These are phyloP conservation scores for Oncorhynchus tshawytscha DNA, from an alignment of 2,113 vertebrate species.

Conservation along the genomic window DNA sequence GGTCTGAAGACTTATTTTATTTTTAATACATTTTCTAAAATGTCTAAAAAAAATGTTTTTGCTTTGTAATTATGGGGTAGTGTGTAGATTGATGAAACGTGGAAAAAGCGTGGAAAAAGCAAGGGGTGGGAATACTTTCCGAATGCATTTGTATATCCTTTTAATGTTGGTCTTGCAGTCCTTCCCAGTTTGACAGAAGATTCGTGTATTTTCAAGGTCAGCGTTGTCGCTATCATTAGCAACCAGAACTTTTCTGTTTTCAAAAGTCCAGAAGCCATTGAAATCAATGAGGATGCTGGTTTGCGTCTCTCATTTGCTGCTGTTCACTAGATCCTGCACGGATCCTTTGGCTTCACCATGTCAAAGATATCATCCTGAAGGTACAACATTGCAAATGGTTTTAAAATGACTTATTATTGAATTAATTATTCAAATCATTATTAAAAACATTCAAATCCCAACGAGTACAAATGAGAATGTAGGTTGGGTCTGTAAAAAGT, in stretches of 20 bases:
- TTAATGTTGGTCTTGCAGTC: not conserved
- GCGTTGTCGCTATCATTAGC: constrained; percentile 79
- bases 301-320: constrained; percentile 95
- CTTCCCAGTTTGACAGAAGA: not conserved
- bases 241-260: constrained; percentile 96
- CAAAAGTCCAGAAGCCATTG: constrained; percentile 98
- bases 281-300: constrained; percentile 96
- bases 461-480: not conserved
- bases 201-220: constrained; percentile 86
- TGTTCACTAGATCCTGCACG: constrained; percentile 95
- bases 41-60: too few species aligned
- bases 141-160: not conserved
- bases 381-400: constrained; percentile 8
- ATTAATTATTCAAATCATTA: too few species aligned
- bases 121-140: too few species aligned
- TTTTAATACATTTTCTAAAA: too few species aligned
- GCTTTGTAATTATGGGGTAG: too few species aligned
- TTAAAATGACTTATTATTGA: not conserved
- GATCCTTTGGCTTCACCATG: constrained; percentile 98
- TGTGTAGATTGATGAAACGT: too few species aligned
- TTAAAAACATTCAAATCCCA: too few species aligned
- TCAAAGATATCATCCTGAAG: constrained; percentile 97
- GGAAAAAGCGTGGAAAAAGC: too few species aligned
- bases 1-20: too few species aligned
- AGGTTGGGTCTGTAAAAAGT: not conserved